Evolutionary conservation across 1,140 invertebrate genomes (phyloP), one percentile per base, ranked within the genome.

Genomic region (Cryptotermes secundus): DNA sequence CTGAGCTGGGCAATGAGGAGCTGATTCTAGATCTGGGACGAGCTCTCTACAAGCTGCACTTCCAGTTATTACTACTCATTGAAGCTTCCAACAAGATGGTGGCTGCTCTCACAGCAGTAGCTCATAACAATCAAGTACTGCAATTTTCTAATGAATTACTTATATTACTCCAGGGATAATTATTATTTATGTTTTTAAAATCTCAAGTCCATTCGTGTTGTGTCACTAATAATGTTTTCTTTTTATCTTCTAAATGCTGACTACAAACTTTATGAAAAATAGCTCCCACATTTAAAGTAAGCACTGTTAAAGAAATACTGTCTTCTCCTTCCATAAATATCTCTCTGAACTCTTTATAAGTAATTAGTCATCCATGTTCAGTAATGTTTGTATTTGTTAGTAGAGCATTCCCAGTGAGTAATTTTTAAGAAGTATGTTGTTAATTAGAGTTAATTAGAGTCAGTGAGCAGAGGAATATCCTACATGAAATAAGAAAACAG

Each of bases 11-110:
- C 22, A 86, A 92, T 34, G 93, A 94, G 84, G 93, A 95, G 86
- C 92, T 93, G 87, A 88, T 94, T 1, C 86, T 95, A 19, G 96
- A 97, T 85, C 89, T 98, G 38, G 97, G 96, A 31, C 93, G 95
- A 86, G 93, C 95, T 81, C 90, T 99, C 19, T 98, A 99, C 89
- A 98, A 98, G 88, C 91, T 99, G 7, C 96, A 98, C 88, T 98
- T 99, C 88, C 98, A 99, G 88, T 91, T 99, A 24, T 90, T 99
- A 19, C 89, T 99, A 35, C 90, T 99, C 4, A 93, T 98, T 81
- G 97, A 99, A 90, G 96, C 96, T 31, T 97, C 96, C 86, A 95
- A 96, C 87, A 99, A 99, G 90, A 95, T 99, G 92, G 91, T 97
- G 83, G 89, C 90, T 1, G 91, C 93, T 0, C 89, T 96, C n/a